Base-by-base conservation (phyloP, 2,113 vertebrate species). In the Balaenoptera acutorostrata region DNA sequence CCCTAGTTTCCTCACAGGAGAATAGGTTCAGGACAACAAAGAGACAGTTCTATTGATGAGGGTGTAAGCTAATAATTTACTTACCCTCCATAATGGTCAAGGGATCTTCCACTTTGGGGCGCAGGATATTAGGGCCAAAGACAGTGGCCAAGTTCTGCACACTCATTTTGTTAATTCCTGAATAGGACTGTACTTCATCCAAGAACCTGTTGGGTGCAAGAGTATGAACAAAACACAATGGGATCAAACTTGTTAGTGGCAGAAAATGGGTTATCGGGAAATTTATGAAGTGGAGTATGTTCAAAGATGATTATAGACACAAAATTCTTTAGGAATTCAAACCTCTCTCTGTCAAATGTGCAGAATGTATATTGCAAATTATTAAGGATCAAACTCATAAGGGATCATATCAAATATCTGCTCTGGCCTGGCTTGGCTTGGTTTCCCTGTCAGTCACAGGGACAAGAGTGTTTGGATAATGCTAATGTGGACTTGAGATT, bases 151-250 rank as follows among this genome's bases (percentile, higher is more conserved):
- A 98, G 97, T 99, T 99, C 98, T 99, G 99, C 41, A 99, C 99
- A 3, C 99, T 99, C 99, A 99, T 99, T 98, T 99, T 99, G 98
- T 99, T 99, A 82, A 99, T 97, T n/a, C 99, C 99, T 20, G 99
- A 99, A 95, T 99, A 99, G 0, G 99, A 99, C 96, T 99, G 99
- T 49, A 99, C 99, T 99, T 99, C 99, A 99, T 99, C 99, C 78
- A 99, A 98, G 98, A 99, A 99, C 92, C 99, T 99, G 97, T 44
- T 39, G 44, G 52, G 66, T 59, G 69, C 23, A 93, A 95, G 90
- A 78, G 31, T 12, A 69, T 2, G 13, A 89, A 49, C 11, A 39
- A 66, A 91, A 86, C 44, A 84, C 44, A 52, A 33, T 63, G 52
- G 46, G 5, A 68, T 81, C 41, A 69, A 52, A 68, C 41, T 83